A percentile compares a stretch with the other conserved stretches of the same genome.
Conservation (phyloP, 2,797 vertebrate genomes). For the Gymnodraco acuticeps region DNA sequence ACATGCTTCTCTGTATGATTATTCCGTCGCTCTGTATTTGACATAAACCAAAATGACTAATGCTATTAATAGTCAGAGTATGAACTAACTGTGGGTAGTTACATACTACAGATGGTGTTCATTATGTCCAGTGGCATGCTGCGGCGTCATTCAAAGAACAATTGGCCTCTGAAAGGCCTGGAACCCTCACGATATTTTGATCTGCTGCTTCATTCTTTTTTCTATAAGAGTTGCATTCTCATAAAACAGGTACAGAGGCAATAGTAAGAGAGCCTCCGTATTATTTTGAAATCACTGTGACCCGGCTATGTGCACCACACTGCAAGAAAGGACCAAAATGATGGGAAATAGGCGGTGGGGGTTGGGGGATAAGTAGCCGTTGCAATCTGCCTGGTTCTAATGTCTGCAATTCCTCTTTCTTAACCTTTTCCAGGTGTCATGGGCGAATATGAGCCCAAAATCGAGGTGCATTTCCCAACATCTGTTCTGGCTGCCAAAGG, state of each 20-base stretch:
- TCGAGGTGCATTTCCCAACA: constrained; percentile 95
- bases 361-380: constrained; percentile 25
- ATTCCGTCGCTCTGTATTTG: background rate
- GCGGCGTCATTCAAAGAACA: constrained; percentile 32
- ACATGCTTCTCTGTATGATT: too few species aligned
- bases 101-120: constrained; percentile 57
- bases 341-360: constrained; percentile 24
- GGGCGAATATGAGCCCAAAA: constrained; percentile 99
- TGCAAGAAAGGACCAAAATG: constrained; percentile 31
- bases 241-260: constrained; percentile 4
- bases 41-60: constrained; percentile 1
- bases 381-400: constrained; percentile 48
- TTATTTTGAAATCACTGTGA: constrained; percentile 31
- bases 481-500: constrained; percentile 93
- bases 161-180: constrained; percentile 21
- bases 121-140: constrained; percentile 52
- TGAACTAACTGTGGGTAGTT: constrained; percentile 36
- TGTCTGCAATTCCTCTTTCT: constrained; percentile 67
- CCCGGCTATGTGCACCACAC: constrained; percentile 11
- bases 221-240: constrained; percentile 13
- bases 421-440: constrained; percentile 92
- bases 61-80: constrained; percentile 11
- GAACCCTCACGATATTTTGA: constrained; percentile 11
- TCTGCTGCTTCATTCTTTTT: constrained; percentile 23
- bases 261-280: background rate